Percentiles rank a stretch among this genome's conserved stretches.
phyloP scores from a whole-genome alignment of 2,888 invertebrate genomes.

The Cecidostiba fungosa region DNA sequence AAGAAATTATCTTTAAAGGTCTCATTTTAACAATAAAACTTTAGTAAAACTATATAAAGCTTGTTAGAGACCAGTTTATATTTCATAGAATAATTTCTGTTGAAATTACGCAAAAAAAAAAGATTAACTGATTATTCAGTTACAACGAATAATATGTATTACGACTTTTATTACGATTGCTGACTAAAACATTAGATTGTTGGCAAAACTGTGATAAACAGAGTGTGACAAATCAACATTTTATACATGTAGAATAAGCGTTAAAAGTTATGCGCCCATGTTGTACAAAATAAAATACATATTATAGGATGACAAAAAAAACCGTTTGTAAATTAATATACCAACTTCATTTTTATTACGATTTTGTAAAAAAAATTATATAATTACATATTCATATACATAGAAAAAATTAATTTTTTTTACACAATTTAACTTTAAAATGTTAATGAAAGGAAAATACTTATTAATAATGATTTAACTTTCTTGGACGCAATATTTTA shows the following conservation, averaged over 20 bases:
- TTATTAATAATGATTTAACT: neutral
- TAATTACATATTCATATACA: neutral
- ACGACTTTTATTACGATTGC: slow-evolving; percentile 36
- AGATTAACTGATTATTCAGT: neutral
- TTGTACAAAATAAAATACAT: slow-evolving; percentile 17
- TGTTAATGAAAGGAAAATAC: neutral
- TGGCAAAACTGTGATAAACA: slow-evolving; percentile 47
- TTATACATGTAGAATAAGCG: slow-evolving; percentile 6
- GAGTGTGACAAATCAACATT: slow-evolving; percentile 43
- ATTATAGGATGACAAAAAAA: neutral
- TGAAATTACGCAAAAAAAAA: neutral
- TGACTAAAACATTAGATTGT: neutral
- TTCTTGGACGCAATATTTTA: neutral
- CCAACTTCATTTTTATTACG: neutral
- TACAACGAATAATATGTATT: neutral
- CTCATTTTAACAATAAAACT: neutral
- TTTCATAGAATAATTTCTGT: neutral
- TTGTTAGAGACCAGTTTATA: neutral
- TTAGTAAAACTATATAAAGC: neutral
- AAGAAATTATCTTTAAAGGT: neutral
- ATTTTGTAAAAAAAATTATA: neutral
- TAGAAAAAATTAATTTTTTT: neutral
- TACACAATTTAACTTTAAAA: neutral
- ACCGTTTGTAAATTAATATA: neutral
- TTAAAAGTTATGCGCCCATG: slow-evolving; percentile 6